Evolutionary conservation across 2,888 invertebrate species (phyloP), one percentile per base, ranked within the genome.

Genomic region (Apamea epomidion): DNA sequence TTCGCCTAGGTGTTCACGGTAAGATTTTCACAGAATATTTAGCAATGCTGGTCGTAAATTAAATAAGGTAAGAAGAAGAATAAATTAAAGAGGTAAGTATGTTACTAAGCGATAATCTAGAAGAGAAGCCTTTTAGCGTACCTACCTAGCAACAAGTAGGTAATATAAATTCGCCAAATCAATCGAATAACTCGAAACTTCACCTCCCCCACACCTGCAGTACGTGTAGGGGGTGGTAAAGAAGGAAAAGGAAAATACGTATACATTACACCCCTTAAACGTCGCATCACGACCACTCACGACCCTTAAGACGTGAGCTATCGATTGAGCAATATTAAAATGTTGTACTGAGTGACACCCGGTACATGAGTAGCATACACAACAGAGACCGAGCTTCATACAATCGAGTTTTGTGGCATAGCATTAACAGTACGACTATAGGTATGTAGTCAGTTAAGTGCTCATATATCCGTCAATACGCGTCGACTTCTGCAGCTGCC

Each of bases 261-360:
- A 88, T 86, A 81, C 68, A 77, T 89, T 89, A 82, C 89, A 69
- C 88, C 88, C 84, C 68, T 69, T 64, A 75, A 78, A 73, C 69
- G 54, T 79, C 74, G 51, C 76, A 51, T 75, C 77, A 62, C 48
- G 76, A 60, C 74, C 76, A 70, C 51, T 51, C 77, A 62, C 48
- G 77, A 60, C 74, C 76, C 72, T 58, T 51, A 72, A 78, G 68
- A 67, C 67, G 51, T 62, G 74, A 58, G 78, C 62, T 58, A 79
- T 86, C 69, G 83, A 80, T 82, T 83, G 74, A 76, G 84, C 58
- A 72, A 87, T 89, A 90, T 90, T 86, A 85, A 84, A 89, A 90
- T 84, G 64, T 87, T 76, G 74, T 87, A 69, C 68, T 78, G 75
- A 82, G 42, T 75, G 83, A 81, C 58, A 77, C 54, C 58, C 6